Conservation (phyloP, 2,797 vertebrate species). For the Rhinoraja longicauda region DNA sequence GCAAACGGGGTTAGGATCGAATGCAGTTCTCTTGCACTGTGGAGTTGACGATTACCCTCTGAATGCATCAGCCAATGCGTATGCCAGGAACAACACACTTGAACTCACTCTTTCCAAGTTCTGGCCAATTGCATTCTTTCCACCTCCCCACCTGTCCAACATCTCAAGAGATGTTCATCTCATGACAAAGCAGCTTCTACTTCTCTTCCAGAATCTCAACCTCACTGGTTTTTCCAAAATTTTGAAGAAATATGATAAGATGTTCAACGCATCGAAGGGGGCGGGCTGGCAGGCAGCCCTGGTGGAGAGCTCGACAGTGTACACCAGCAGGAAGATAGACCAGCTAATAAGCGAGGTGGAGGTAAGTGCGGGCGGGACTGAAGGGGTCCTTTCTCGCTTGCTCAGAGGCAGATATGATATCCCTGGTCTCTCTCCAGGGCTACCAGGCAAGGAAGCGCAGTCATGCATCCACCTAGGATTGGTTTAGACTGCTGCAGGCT, state of each 20-base stretch:
- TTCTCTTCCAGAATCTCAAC: conserved; percentile 46
- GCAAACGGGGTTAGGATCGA: too few relatives aligned
- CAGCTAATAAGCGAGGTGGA: conserved; percentile 47
- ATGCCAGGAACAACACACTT: background rate
- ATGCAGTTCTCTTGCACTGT: too few relatives aligned
- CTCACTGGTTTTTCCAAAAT: conserved; percentile 48
- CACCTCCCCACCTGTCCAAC: background rate
- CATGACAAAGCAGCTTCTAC: background rate
- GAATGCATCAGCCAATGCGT: background rate
- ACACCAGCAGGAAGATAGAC: conserved; percentile 42
- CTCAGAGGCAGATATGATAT: background rate
- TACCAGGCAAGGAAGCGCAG: background rate
- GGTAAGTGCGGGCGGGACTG: conserved; percentile 41
- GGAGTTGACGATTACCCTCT: background rate
- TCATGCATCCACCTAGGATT: background rate
- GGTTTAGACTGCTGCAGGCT: background rate
- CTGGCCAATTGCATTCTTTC: background rate
- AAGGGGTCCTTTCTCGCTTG: background rate
- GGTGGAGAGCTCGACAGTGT: conserved; percentile 46
- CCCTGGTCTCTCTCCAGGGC: background rate
- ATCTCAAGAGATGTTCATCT: background rate
- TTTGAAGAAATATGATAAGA: conserved; percentile 47
- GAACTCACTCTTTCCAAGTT: too few relatives aligned
- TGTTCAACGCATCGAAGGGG: conserved; percentile 43
- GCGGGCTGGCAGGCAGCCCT: conserved; percentile 46